Evolutionary conservation across 2,113 vertebrate genomes (phyloP).

Genomic region (Capreolus pygargus): DNA sequence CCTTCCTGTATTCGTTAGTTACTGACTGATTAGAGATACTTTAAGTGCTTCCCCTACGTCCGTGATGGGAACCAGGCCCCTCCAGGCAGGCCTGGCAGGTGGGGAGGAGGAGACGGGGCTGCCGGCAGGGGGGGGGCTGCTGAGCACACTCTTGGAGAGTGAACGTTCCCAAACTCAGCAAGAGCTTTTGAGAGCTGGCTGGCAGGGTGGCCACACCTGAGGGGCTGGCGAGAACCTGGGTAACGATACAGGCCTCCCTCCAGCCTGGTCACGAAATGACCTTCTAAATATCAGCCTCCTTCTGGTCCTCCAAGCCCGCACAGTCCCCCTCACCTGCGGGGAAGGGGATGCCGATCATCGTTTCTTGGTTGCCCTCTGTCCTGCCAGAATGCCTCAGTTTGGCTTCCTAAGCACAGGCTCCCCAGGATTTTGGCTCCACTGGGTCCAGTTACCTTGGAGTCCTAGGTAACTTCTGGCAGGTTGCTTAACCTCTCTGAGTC

Average conservation of each 20-base stretch:
- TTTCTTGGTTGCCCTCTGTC: fast-evolving
- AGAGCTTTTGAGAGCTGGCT: conserved; percentile 13
- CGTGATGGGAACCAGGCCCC: conserved; percentile 38
- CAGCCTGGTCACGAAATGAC: not conserved
- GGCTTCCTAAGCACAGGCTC: not conserved
- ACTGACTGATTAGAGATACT: conserved; percentile 32
- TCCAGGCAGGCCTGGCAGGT: not conserved
- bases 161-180: not conserved
- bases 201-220: conserved; percentile 9
- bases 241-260: not conserved
- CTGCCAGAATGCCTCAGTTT: not conserved
- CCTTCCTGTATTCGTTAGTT: not conserved
- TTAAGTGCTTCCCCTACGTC: conserved; percentile 36
- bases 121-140: not conserved
- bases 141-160: conserved; percentile 48
- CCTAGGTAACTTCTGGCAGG: not conserved
- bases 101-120: not conserved
- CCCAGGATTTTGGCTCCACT: not conserved
- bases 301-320: fast-evolving
- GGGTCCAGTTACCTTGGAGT: not conserved
- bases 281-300: not conserved
- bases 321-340: not conserved
- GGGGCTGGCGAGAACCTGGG: not conserved
- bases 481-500: not conserved
- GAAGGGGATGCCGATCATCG: fast-evolving